Base-by-base conservation (phyloP, 2,113 vertebrate genomes). In the Sylvia atricapilla region DNA sequence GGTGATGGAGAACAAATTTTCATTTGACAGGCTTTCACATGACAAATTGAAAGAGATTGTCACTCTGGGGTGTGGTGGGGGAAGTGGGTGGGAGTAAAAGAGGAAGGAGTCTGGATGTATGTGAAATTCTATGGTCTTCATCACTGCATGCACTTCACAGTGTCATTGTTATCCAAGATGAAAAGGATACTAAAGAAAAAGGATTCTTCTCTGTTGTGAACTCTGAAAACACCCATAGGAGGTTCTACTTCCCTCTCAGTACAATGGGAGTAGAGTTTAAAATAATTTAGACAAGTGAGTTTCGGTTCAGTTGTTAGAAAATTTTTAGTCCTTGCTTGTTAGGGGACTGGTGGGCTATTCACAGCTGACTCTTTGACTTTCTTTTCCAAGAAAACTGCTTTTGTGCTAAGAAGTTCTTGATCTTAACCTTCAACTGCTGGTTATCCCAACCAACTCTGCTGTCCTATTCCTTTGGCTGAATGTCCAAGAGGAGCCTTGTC, bases 401-500 rank as follows among this genome's bases (percentile, higher is more conserved):
- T 14, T 69, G 17, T 52, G 6, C 20, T 68, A 49, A 15, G 11
- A 56, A 46, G 10, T 60, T 60, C 24, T 77, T 70, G 33, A 52
- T 23, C 20, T 68, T 69, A 39, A 64, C 22, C 55, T 7, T 1
- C 2, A 49, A 10, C 16, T 69, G 22, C n/a, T 85, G 5, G 23
- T 56, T 46, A 27, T 46, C 31, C 47, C 31, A 33, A 7, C 13
- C 44, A 87, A 0, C 9, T 53, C 31, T 52, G 35, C 27, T 94
- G 37, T 39, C 15, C 27, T 6, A 0, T 24, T 81, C 5, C 60
- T 86, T 70, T 50, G 41, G 43, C 56, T 84, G 21, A 30, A 12
- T 0, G 2, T 81, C 60, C 1, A 2, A 44, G 20, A n/a, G 17
- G 25, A 58, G 5, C 2, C 10, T 68, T 1, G 0, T 15, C 13